Percentiles rank a stretch among this genome's conserved stretches.
phyloP scores from a whole-genome alignment of 1,140 invertebrate genomes.

The Drosophila mojavensis region DNA sequence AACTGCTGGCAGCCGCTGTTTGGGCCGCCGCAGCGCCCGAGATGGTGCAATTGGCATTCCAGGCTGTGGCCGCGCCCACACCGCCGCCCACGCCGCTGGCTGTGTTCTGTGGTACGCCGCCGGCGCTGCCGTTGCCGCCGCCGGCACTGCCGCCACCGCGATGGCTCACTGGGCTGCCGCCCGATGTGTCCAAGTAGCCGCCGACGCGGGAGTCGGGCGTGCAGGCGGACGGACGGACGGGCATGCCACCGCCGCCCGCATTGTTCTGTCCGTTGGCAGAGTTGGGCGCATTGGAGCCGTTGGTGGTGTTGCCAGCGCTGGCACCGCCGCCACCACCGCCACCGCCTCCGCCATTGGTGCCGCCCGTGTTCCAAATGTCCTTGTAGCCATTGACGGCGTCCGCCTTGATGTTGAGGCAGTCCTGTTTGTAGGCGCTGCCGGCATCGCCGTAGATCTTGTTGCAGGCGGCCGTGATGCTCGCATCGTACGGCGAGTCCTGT shows the following conservation, averaged over 20 bases:
- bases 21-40: slow-evolving; percentile 88
- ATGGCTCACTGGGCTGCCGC: slow-evolving; percentile 90
- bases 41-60: slow-evolving; percentile 84
- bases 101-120: slow-evolving; percentile 86
- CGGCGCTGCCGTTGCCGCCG: slow-evolving; percentile 88
- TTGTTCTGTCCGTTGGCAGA: slow-evolving; percentile 87
- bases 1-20: slow-evolving; percentile 91
- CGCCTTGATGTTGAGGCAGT: slow-evolving; percentile 85
- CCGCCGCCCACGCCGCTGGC: slow-evolving; percentile 86
- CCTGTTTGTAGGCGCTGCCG: slow-evolving; percentile 82
- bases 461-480: slow-evolving; percentile 93
- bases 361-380: slow-evolving; percentile 87
- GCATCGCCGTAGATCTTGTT: slow-evolving; percentile 86
- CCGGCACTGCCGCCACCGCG: slow-evolving; percentile 88
- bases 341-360: slow-evolving; percentile 84
- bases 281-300: slow-evolving; percentile 76
- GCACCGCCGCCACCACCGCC: slow-evolving; percentile 66
- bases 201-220: slow-evolving; percentile 92
- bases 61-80: slow-evolving; percentile 86
- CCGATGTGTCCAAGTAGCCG: slow-evolving; percentile 87
- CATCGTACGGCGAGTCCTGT: slow-evolving; percentile 95
- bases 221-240: slow-evolving; percentile 92
- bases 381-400: slow-evolving; percentile 87
- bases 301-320: slow-evolving; percentile 76
- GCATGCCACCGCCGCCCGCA: slow-evolving; percentile 83